Percentiles rank a stretch among this genome's conserved stretches.
Evolutionary conservation across 2,113 vertebrate genomes (phyloP).

Genomic region (Rhea americana): DNA sequence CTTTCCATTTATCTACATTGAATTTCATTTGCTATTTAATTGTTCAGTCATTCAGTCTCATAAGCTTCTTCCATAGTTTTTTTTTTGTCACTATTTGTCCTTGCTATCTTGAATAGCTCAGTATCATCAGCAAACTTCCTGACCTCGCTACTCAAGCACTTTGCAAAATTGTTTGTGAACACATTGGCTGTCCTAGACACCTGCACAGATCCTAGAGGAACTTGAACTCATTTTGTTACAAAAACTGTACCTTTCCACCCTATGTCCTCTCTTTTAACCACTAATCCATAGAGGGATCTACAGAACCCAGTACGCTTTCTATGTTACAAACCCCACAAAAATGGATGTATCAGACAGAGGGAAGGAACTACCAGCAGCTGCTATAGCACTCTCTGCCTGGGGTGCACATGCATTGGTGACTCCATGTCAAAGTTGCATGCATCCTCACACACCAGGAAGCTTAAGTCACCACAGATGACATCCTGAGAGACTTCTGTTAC

Average conservation of each 20-base stretch:
- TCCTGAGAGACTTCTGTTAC: background rate
- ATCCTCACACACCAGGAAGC: background rate
- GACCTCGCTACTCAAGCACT: background rate
- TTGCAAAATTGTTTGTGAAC: background rate
- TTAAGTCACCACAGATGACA: background rate
- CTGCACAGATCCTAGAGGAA: background rate
- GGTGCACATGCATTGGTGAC: background rate
- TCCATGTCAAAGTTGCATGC: background rate
- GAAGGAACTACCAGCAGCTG: background rate
- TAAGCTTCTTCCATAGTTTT: background rate
- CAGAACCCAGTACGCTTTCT: background rate
- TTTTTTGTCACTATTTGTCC: background rate
- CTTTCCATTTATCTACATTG: slow-evolving; percentile 50
- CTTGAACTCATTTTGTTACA: background rate
- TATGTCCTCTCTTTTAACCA: background rate
- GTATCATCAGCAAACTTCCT: background rate
- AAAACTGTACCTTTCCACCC: background rate
- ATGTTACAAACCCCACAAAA: background rate
- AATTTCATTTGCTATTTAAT: slow-evolving; percentile 54
- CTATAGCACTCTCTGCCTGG: background rate
- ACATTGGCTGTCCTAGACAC: background rate
- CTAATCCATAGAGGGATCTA: too few relatives aligned
- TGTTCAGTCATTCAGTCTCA: background rate
- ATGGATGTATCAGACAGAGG: background rate
- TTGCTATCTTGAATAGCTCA: background rate